Evolutionary conservation across 2,888 invertebrate genomes (phyloP).

Genomic region (Zygaena filipendulae): DNA sequence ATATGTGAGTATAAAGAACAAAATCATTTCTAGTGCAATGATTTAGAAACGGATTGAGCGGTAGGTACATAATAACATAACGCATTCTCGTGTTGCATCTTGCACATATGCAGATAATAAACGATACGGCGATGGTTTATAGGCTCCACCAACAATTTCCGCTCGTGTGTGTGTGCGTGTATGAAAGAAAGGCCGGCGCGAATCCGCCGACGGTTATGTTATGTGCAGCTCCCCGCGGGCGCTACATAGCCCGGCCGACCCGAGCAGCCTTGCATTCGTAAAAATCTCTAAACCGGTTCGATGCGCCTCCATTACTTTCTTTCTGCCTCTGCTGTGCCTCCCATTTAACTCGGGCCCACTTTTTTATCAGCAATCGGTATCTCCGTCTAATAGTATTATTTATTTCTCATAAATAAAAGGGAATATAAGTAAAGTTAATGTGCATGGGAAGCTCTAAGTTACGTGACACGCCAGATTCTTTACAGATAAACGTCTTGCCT

Average conservation of each 20-base stretch:
- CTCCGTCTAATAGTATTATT: slow-evolving; percentile 69
- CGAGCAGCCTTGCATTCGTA: slow-evolving; percentile 66
- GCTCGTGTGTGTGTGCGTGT: slow-evolving; percentile 34
- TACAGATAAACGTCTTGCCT: slow-evolving; percentile 47
- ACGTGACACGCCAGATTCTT: slow-evolving; percentile 56
- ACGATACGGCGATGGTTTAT: no score
- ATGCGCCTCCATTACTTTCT: slow-evolving; percentile 68
- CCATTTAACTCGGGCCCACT: slow-evolving; percentile 67
- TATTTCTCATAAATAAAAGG: slow-evolving; percentile 67
- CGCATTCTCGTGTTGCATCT: slow-evolving; percentile 6
- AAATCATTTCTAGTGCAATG: no score
- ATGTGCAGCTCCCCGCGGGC: slow-evolving; percentile 52
- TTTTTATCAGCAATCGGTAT: slow-evolving; percentile 69
- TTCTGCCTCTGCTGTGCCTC: slow-evolving; percentile 66
- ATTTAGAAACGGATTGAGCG: no score
- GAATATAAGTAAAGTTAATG: slow-evolving; percentile 64
- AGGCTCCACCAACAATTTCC: slow-evolving; percentile 25
- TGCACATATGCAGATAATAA: slow-evolving; percentile 39
- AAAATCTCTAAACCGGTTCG: slow-evolving; percentile 68
- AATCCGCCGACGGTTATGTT: slow-evolving; percentile 56
- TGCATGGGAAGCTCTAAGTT: slow-evolving; percentile 58
- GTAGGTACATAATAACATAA: slow-evolving; percentile 9
- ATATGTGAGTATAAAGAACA: no score
- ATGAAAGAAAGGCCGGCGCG: slow-evolving; percentile 54
- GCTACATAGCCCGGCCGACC: slow-evolving; percentile 48